Evolutionary conservation across 2,888 invertebrate genomes (phyloP), one percentile per base, ranked within the genome.

Genomic region (Acronicta leporina): DNA sequence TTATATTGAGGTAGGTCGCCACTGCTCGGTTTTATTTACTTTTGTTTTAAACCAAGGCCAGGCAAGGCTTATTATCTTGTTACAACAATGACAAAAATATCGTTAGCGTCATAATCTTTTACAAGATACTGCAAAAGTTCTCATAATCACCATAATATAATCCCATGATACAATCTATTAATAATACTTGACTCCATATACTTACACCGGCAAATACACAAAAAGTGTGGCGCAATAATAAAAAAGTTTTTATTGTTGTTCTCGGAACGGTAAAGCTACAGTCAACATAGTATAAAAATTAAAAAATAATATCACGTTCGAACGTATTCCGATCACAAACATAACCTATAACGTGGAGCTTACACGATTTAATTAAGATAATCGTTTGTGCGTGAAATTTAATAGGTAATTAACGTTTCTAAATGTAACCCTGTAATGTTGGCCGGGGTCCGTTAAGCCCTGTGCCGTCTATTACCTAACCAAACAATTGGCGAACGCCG

Each of bases 401-500:
- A 86, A 90, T 88, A 83, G 87, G 86, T 87, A 87, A 90, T 90
- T 87, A 89, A 77, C 82, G 85, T 81, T 85, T 85, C 78, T 79
- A 84, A 87, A 84, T 85, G 82, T 85, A 82, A 82, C 81, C 82
- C 75, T 79, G 80, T 81, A 80, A 82, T 80, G 82, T 72, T 77
- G 79, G 62, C 66, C 60, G 70, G 80, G 82, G 78, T 76, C 79
- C 71, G 75, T 80, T 80, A 75, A 73, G 68, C 77, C 79, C 77
- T 65, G 70, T 77, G 74, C 46, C 80, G 82, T 82, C 85, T 89
- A 88, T 87, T 86, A 87, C 91, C 92, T 92, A 91, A 91, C 83
- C 90, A 93, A 93, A 93, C 93, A 92, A 84, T 90, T 91, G 92
- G 90, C 65, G 69, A 68, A 54, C 35, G 62, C 85, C 80, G 92